Percentiles rank a stretch among this genome's conserved stretches.
phyloP scores from a whole-genome alignment of 1,140 invertebrate genomes.

The Hypothenemus hampei region DNA sequence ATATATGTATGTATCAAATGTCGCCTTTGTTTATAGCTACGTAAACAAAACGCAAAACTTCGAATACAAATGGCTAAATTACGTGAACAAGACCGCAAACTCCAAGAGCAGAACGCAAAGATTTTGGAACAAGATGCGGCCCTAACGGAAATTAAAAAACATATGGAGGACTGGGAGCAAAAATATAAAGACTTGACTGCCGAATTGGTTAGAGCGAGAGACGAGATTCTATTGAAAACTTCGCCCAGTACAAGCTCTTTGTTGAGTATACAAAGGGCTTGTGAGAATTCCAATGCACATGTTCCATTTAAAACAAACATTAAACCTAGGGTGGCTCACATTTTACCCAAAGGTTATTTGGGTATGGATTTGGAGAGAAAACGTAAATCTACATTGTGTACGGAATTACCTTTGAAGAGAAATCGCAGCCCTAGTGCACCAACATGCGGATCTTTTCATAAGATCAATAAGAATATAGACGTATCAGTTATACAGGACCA shows the following conservation, averaged over 20 bases:
- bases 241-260: not conserved
- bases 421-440: constrained; percentile 13
- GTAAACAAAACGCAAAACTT: constrained; percentile 30
- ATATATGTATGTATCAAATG: not conserved
- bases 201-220: constrained; percentile 49
- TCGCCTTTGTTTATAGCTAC: constrained; percentile 22
- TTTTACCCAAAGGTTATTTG: constrained; percentile 31
- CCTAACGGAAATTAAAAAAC: constrained; percentile 51
- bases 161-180: constrained; percentile 54
- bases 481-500: constrained; percentile 13
- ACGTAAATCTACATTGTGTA: constrained; percentile 30
- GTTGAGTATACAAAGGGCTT: not conserved
- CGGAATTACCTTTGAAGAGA: constrained; percentile 37
- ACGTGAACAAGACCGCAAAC: constrained; percentile 47
- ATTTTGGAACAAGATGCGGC: constrained; percentile 49
- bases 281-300: too few relatives aligned
- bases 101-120: constrained; percentile 50
- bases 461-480: too few relatives aligned
- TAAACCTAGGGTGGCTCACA: constrained; percentile 35
- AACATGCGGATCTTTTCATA: too few relatives aligned
- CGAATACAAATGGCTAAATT: constrained; percentile 40
- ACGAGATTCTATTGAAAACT: constrained; percentile 41
- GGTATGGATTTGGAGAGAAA: constrained; percentile 39
- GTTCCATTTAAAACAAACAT: constrained; percentile 35
- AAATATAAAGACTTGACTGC: constrained; percentile 52